Percentiles rank a stretch among this genome's conserved stretches.
Evolutionary conservation across 2,113 vertebrate genomes (phyloP).

Genomic region (Otus sunia): DNA sequence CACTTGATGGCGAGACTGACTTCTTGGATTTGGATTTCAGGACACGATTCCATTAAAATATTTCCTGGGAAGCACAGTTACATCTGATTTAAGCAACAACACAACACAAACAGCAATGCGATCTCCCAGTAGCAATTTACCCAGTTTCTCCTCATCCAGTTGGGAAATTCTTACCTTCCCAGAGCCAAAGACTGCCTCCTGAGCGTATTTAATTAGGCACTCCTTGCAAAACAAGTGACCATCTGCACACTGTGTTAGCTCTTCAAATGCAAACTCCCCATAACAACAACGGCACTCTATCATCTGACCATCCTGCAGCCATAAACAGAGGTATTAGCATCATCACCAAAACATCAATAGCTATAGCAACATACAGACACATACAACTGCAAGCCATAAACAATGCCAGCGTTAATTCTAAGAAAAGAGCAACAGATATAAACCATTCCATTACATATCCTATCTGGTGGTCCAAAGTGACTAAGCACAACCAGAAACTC

Average conservation of each 20-base stretch:
- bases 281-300: conserved; percentile 97
- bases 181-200: conserved; percentile 95
- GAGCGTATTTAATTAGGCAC: conserved; percentile 95
- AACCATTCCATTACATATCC: background rate
- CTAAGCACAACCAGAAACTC: background rate
- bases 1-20: background rate
- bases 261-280: conserved; percentile 94
- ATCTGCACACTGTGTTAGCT: conserved; percentile 94
- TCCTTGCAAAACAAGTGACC: conserved; percentile 98
- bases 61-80: background rate
- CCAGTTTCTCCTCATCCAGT: background rate
- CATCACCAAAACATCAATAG: background rate
- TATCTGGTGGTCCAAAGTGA: background rate
- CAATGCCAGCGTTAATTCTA: background rate
- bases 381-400: background rate
- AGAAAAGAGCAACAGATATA: background rate
- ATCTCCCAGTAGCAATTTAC: background rate
- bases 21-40: background rate
- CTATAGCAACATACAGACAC: background rate
- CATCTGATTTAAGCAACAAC: background rate
- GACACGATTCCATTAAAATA: background rate
- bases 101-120: background rate
- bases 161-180: conserved; percentile 81
- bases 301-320: conserved; percentile 90
- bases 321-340: background rate